phyloP scores from a whole-genome alignment of 2,113 vertebrate species.

The Mellivora capensis region DNA sequence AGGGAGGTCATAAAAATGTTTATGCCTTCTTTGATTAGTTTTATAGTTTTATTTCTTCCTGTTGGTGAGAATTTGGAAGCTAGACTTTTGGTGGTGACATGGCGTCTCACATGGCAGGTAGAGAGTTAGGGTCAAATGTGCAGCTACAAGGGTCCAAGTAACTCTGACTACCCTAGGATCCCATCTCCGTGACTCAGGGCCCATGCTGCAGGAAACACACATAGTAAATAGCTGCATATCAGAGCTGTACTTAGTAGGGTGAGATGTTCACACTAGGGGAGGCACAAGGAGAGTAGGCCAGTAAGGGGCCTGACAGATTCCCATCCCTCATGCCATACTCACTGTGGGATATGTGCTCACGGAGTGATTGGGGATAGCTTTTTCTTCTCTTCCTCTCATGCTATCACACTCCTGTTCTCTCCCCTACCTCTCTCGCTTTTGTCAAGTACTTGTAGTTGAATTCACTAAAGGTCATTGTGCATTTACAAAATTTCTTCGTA shows the following conservation, averaged over 20 bases:
- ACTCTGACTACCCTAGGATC: background rate
- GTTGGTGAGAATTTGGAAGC: background rate
- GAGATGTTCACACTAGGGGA: background rate
- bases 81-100: background rate
- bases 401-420: background rate
- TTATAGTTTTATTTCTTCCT: background rate
- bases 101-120: background rate
- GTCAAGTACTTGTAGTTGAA: background rate
- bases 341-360: background rate
- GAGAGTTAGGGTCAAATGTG: background rate
- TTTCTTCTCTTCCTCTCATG: background rate
- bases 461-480: background rate
- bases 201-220: background rate
- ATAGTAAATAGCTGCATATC: background rate
- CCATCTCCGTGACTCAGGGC: background rate
- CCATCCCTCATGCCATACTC: fast-evolving
- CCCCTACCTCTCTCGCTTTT: background rate
- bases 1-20: background rate
- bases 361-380: background rate
- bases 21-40: background rate
- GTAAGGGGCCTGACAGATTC: background rate
- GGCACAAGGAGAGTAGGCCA: background rate
- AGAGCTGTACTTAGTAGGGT: background rate
- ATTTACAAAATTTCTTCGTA: background rate
- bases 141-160: background rate